Evolutionary conservation across 1,140 invertebrate genomes (phyloP), one percentile per base, ranked within the genome.

Genomic region (Drosophila neocordata): DNA sequence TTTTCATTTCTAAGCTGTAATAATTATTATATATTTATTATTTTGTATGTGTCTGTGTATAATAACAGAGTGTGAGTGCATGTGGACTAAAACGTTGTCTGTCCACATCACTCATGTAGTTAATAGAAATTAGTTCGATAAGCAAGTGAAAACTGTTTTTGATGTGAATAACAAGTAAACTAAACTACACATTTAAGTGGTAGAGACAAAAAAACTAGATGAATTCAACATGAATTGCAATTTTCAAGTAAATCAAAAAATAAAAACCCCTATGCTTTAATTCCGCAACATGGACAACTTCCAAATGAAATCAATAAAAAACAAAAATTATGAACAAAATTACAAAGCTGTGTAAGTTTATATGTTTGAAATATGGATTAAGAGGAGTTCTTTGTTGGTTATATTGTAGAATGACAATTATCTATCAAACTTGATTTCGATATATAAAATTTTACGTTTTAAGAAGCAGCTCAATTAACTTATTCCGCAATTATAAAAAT

Each of bases 81-180:
- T 31, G 27, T 31, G 27, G 24, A 2, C 4, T 24, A 24, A 24
- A 24, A 24, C 24, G 4, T 24, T 24, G 1, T 4, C 27, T 44
- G 41, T 41, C 15, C 37, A 63, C 56, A 38, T 60, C 18, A 41
- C 53, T 60, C 60, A 27, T 31, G 38, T 87, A 85, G 82, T 38
- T 52, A 53, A 27, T 78, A 85, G 70, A 67, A 15, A 53, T 69
- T 72, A 77, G 73, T 34, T 65, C 44, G 35, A 59, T 76, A 88
- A 87, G 79, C 15, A 18, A 44, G 65, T 62, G 65, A 52, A 77
- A 38, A 58, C 68, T 81, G 82, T 87, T 78, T 77, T 77, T 72
- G 78, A 83, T 83, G 79, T 83, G 79, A 76, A 81, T 80, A 80
- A 35, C 27, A 35, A 57, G 6, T 22, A 37, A 48, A 57, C 63